These are phyloP conservation scores for Pristis pectinata DNA, from an alignment of 2,797 vertebrate species.

Conservation along the genomic window DNA sequence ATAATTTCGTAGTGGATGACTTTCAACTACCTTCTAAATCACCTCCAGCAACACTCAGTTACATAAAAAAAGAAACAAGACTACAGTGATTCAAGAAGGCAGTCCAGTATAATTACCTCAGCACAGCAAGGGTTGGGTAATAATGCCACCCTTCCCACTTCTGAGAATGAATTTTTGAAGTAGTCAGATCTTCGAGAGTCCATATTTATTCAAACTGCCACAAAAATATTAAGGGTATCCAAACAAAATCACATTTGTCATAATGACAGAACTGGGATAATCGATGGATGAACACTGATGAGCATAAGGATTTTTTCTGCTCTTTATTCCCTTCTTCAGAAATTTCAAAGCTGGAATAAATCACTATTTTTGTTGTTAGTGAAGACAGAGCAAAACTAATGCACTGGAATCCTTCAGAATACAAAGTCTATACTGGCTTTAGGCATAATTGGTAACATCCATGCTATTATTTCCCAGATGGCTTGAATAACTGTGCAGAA, in stretches of 20 bases:
- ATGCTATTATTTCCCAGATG: background rate
- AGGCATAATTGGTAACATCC: conserved; percentile 9
- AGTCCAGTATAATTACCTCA: too few relatives aligned
- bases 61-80: background rate
- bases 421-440: background rate
- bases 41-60: background rate
- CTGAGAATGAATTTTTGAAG: background rate
- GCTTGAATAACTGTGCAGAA: background rate
- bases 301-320: background rate
- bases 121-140: background rate
- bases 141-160: background rate
- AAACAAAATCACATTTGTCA: background rate
- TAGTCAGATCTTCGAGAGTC: background rate
- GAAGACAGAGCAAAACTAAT: background rate
- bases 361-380: background rate
- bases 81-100: background rate
- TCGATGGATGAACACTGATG: background rate
- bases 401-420: background rate
- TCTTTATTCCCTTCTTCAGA: background rate
- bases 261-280: background rate
- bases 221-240: background rate
- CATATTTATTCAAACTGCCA: background rate
- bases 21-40: background rate
- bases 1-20: background rate
- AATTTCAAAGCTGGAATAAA: conserved; percentile 2